Evolutionary conservation across 2,113 vertebrate genomes (phyloP), one percentile per base, ranked within the genome.

Genomic region (Euleptes europaea): DNA sequence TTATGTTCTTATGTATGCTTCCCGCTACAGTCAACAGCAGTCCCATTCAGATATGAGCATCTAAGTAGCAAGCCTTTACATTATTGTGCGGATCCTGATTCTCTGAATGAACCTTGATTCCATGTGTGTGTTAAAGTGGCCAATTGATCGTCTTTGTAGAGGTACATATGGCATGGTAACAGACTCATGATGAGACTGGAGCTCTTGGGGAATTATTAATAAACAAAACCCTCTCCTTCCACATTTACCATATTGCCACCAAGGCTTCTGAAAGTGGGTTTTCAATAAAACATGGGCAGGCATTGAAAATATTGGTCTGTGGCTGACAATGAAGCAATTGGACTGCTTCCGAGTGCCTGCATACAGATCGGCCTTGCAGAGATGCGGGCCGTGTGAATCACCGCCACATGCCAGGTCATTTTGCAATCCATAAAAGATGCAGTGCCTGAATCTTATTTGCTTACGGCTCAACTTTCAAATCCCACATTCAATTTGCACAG

Each of bases 391-490:
- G 19, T 26, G n/a, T 65, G 84, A 78, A 70, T 70, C 75, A 9
- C 42, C n/a, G 15, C 35, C 51, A n/a, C 2, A 3, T 63, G 28
- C 26, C 75, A 21, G 31, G 38, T 35, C 31, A 28, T 3, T 40
- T 83, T 60, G 35, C 51, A 9, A 0, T 26, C 5, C 44, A 33
- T 51, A 83, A 70, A 69, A 67, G 60, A 60, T 70, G 57, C 69
- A 75, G n/a, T 33, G 13, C 35, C 66, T 54, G 38, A 86, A 74
- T 42, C 80, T 13, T 33, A 14, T 26, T 28, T 31, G 4, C 3
- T 86, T 9, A 0, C 1, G 6, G 35, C 40, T 31, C 49, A 35
- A 60, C 67, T 42, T 78, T 81, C 0, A 0, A 19, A 44, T 60
- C 78, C 21, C 23, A 23, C 26, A 31, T 33, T 90, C 54, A 33